Evolutionary conservation across 1,140 invertebrate species (phyloP), one percentile per base, ranked within the genome.

Genomic region (Zaprionus camerounensis): DNA sequence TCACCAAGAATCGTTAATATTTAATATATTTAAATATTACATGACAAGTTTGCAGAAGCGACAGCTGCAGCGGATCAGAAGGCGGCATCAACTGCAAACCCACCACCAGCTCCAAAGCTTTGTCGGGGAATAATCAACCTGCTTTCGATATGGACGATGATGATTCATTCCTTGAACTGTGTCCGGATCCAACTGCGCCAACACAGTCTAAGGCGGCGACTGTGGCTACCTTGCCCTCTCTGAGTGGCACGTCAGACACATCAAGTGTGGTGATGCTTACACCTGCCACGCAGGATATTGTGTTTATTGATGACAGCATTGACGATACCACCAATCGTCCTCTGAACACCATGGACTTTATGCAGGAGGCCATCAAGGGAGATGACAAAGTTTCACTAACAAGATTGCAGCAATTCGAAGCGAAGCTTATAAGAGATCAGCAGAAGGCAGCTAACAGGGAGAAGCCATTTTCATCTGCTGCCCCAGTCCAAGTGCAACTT

Each of bases 221-320:
- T 44, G 4, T 57, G 7, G 5, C 24, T 15, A 34, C 2, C 2
- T 57, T 82, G 5, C 77, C 83, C 7, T 24, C 64, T n/a, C 59
- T 38, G n/a, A 80, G 34, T 61, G 65, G 56, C 56, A n/a, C 69
- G 6, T 81, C 72, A 6, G 72, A 90, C 38, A 70, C 66, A 3
- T 78, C 78, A 1, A 91, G 90, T 31, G 81, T 91, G 0, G 44
- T 91, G 0, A 22, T 91, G 9, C 66, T 91, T 5, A 86, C 82
- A 2, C 90, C 90, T 13, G 76, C 56, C 44, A 90, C 85, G 2
- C 82, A 91, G 63, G 90, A 91, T 4, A 91, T 91, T 7, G 82
- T 91, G n/a, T 91, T 91, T 17, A 17, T 91, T 5, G 83, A 91
- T 57, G 90, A 91, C 34, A 82, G 73, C 34, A 62, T 49, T 22